Base-by-base conservation (phyloP, 2,113 vertebrate genomes). In the Platysteira castanea region DNA sequence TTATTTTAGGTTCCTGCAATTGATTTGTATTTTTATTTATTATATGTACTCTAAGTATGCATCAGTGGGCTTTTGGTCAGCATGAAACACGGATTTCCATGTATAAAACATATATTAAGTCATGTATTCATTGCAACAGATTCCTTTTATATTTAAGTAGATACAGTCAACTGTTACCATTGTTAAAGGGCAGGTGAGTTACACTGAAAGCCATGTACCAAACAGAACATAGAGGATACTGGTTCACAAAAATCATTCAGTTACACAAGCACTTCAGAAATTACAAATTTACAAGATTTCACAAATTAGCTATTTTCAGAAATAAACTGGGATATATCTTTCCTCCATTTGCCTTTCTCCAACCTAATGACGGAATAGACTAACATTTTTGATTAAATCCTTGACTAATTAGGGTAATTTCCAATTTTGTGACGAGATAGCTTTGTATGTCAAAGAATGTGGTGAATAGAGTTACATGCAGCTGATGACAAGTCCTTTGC, bases 11-110 rank as follows among this genome's bases (percentile, higher is more conserved):
- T 93, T 64, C 46, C 49, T 94, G 79, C 57, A 91, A 94, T 83
- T 90, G 63, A 94, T 94, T 67, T 93, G 20, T 82, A 73, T 61
- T 75, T 93, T 76, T 92, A 91, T 96, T 95, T 97, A 96, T 96
- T 94, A 95, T 96, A 92, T 96, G 53, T 61, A 28, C 47, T 52
- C 35, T 89, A 64, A 75, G 18, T 67, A 83, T 94, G 69, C n/a
- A 95, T 87, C 91, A 85, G 83, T 84, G 82, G 84, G 64, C 49
- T 94, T 97, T 95, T 86, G 84, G 57, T 94, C 92, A 94, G 41
- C 46, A 84, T 54, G 75, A 95, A 96, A 79, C 64, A 77, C 64
- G 81, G 90, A 94, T 91, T 94, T 44, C 61, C 67, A 59, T 15
- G 13, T 46, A 37, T 20, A 37, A 67, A 46, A 31, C 41, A 46